Base-by-base conservation (phyloP, 2,888 invertebrate genomes). In the Napeogenes inachia region DNA sequence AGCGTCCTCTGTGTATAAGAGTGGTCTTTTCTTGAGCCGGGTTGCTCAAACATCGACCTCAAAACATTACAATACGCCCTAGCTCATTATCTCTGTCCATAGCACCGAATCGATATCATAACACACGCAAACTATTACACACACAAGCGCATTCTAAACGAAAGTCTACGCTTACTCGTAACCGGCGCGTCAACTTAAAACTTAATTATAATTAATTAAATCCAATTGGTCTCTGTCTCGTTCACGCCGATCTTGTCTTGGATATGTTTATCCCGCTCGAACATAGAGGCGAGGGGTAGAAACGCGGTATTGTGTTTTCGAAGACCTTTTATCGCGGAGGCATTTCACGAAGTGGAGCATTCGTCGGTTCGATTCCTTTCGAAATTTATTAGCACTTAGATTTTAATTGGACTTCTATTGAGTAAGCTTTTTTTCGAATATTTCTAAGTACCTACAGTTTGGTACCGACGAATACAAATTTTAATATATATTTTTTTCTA, bases 191-290 rank as follows among this genome's bases (percentile, higher is more conserved):
- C 93, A 93, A 94, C 94, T 94, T 93, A 94, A 90, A 94, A 94
- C 94, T 94, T 94, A 94, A 94, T 94, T 94, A 94, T 94, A 94
- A 94, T 94, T 94, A 94, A 94, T 93, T 93, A 93, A 93, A 93
- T 93, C 93, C 92, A 93, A 93, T 93, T 93, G 92, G 81, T 80
- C 78, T 76, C 79, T 77, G 76, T 90, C 87, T 82, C 82, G 80
- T 77, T 89, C 88, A 70, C 77, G 68, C 85, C 63, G 65, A 71
- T 62, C 64, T 68, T 73, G 85, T 91, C 92, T 92, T 92, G 84
- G 81, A 80, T 92, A 82, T 79, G 66, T 66, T 76, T 71, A 68
- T 89, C 88, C 74, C 80, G 71, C 70, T 87, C 84, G 73, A 71
- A 71, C 80, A 74, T 70, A 73, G 74, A 75, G 76, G 74, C 78